Conservation (phyloP, 2,888 invertebrate genomes). For the Corythucha ciliata region DNA sequence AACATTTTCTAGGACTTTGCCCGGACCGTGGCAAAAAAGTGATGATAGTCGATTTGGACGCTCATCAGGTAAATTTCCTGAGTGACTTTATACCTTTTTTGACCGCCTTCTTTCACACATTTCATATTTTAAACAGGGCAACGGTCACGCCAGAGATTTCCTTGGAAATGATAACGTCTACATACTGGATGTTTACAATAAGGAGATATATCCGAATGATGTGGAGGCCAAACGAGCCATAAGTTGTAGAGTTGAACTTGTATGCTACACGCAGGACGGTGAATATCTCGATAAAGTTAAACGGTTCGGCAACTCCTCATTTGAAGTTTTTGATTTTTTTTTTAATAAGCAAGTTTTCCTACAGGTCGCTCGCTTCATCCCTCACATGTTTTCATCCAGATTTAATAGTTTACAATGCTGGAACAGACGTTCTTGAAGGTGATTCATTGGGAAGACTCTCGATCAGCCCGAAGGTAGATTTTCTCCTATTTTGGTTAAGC, state of each 20-base stretch:
- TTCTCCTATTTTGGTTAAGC: too few species aligned
- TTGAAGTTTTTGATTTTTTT: conserved; percentile 37
- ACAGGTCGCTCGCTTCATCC: not conserved
- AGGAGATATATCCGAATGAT: conserved; percentile 70
- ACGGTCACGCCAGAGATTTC: conserved; percentile 79
- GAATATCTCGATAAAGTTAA: conserved; percentile 59
- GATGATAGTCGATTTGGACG: conserved; percentile 86
- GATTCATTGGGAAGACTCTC: conserved; percentile 67
- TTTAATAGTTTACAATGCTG: conserved; percentile 85
- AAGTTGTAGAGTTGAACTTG: conserved; percentile 57
- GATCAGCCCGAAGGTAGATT: conserved; percentile 55
- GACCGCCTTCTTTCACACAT: conserved; percentile 2
- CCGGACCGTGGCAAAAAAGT: conserved; percentile 51
- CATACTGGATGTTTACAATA: conserved; percentile 80
- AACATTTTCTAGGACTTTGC: conserved; percentile 52
- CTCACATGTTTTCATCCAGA: conserved; percentile 59
- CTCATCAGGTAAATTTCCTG: conserved; percentile 61
- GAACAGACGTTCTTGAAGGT: conserved; percentile 70
- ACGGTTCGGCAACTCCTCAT: conserved; percentile 42
- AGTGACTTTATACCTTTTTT: not conserved
- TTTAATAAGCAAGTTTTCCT: not conserved
- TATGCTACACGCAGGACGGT: conserved; percentile 52
- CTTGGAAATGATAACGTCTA: conserved; percentile 58
- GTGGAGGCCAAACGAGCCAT: conserved; percentile 62
- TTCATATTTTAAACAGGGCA: conserved; percentile 52